Evolutionary conservation across 2,113 vertebrate genomes (phyloP).

Genomic region (Cephalopholis sonnerati): DNA sequence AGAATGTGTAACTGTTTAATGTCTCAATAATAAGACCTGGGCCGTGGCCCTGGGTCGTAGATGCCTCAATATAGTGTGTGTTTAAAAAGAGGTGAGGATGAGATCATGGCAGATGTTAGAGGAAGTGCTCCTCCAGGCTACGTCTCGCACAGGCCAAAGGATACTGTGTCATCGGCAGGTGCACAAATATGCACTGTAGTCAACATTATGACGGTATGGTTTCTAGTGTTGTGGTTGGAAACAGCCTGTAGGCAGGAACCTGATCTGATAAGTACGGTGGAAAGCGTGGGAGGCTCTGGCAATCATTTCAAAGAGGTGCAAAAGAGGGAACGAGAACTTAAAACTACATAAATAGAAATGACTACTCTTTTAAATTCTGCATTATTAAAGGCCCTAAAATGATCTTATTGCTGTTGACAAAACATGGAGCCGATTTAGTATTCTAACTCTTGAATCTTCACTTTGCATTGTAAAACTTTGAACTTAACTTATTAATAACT

Average conservation of each 20-base stretch:
- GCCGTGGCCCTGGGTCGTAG: conserved; percentile 1
- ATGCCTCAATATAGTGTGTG: conserved; percentile 24
- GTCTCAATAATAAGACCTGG: conserved; percentile 28
- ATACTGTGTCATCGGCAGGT: conserved; percentile 74
- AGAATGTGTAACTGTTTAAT: conserved; percentile 1
- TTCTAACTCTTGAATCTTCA: conserved; percentile 4
- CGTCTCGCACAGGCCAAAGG: conserved; percentile 56
- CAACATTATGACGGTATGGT: conserved; percentile 52
- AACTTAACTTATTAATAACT: conserved; percentile 10
- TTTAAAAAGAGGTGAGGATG: conserved; percentile 44
- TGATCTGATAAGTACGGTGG: conserved; percentile 54
- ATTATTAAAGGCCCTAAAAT: conserved; percentile 4
- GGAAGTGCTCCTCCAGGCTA: conserved; percentile 60
- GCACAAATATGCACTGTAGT: conserved; percentile 56
- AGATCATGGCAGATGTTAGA: conserved; percentile 77
- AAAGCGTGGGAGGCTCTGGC: conserved; percentile 52
- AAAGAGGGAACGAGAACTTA: conserved; percentile 17
- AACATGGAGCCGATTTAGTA: conserved; percentile 8
- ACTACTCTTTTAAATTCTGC: not conserved
- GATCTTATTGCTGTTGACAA: conserved; percentile 1
- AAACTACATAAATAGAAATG: conserved; percentile 4
- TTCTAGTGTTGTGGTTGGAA: conserved; percentile 68
- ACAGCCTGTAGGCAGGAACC: conserved; percentile 69
- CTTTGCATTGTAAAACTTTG: conserved; percentile 7
- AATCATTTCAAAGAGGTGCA: conserved; percentile 50